These are phyloP conservation scores for Marmota monax DNA, from an alignment of 2,113 vertebrate species.

Conservation along the genomic window DNA sequence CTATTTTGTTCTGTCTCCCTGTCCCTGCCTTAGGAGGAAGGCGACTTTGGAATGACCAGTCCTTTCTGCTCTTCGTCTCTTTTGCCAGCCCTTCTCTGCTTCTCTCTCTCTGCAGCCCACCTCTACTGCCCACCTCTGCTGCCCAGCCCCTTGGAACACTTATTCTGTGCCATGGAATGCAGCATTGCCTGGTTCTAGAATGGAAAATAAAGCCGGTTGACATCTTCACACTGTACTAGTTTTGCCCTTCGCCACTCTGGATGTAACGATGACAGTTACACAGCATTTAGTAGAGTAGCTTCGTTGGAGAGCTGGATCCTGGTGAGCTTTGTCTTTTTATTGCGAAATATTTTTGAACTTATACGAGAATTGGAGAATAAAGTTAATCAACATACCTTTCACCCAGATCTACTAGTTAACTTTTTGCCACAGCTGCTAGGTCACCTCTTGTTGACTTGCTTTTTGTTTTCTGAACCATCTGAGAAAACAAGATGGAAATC, in stretches of 20 bases:
- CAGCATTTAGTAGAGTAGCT: neutral
- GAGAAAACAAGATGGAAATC: neutral
- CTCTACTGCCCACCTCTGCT: neutral
- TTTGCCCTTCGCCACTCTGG: neutral
- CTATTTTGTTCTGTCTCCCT: neutral
- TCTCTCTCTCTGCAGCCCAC: neutral
- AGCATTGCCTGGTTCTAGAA: neutral
- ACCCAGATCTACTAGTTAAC: neutral
- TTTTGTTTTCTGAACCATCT: neutral
- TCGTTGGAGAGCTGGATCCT: neutral
- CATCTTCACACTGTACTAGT: neutral
- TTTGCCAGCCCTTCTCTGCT: neutral
- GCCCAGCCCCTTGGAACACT: neutral
- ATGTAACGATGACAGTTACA: neutral
- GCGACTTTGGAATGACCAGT: neutral
- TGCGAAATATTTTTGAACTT: neutral
- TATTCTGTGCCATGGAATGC: neutral
- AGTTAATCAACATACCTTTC: neutral
- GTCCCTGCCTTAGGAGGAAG: neutral
- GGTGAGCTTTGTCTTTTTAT: neutral
- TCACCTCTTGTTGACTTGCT: neutral
- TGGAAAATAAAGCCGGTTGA: neutral
- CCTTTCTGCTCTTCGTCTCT: neutral
- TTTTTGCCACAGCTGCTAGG: neutral
- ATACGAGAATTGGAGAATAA: neutral